A percentile compares a stretch with the other conserved stretches of the same genome.
Evolutionary conservation across 2,113 vertebrate species (phyloP).

Genomic region (Leiothrix lutea): DNA sequence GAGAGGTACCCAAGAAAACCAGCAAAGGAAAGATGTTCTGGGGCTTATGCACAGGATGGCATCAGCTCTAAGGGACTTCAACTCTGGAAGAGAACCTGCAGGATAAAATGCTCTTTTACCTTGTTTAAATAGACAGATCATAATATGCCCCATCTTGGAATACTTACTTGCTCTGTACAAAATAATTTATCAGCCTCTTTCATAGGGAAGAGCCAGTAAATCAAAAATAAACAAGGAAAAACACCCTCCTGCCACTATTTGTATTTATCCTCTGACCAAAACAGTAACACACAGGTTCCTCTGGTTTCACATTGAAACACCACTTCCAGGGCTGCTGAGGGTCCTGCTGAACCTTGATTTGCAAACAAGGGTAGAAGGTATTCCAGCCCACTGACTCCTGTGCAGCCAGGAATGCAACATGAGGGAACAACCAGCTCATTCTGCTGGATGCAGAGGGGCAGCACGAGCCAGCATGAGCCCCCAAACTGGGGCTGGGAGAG

Average conservation of each 20-base stretch:
- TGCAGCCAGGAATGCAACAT: background rate
- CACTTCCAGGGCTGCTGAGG: background rate
- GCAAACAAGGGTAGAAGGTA: background rate
- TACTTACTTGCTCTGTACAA: background rate
- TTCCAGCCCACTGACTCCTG: background rate
- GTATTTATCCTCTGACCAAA: background rate
- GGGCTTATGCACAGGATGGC: background rate
- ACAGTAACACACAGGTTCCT: background rate
- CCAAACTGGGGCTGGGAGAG: background rate
- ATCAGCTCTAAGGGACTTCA: background rate
- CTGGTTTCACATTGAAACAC: background rate
- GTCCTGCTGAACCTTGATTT: background rate
- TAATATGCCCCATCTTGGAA: background rate
- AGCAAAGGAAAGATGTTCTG: background rate
- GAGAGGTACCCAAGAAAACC: background rate
- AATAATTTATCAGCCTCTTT: background rate
- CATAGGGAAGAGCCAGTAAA: background rate
- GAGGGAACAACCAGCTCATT: accelerated
- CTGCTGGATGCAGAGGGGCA: background rate
- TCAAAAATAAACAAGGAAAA: background rate
- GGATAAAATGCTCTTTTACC: background rate
- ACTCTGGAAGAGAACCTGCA: background rate
- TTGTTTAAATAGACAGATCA: background rate
- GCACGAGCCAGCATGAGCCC: accelerated
- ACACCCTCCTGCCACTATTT: background rate